phyloP scores from a whole-genome alignment of 2,797 vertebrate genomes.

The Ibycter americanus region DNA sequence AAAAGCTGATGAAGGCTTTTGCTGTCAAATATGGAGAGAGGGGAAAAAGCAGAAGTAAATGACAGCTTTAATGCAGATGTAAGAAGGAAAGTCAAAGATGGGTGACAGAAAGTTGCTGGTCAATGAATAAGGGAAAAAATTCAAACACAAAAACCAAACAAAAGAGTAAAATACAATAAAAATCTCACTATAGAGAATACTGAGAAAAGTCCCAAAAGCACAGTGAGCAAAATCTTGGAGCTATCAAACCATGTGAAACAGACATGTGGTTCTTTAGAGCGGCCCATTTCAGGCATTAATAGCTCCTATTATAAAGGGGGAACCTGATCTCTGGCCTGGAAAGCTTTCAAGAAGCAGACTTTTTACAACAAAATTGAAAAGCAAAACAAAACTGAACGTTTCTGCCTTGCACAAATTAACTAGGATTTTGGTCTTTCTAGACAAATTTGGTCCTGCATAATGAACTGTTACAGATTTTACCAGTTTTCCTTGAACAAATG shows the following conservation, averaged over 20 bases:
- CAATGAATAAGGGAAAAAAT: slow-evolving; percentile 82
- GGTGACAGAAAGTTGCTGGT: slow-evolving; percentile 85
- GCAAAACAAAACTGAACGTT: slow-evolving; percentile 57
- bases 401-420: slow-evolving; percentile 40
- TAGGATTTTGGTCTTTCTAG: slow-evolving; percentile 42
- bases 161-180: slow-evolving; percentile 88
- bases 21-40: slow-evolving; percentile 85
- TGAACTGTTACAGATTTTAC: slow-evolving; percentile 40
- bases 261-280: slow-evolving; percentile 76
- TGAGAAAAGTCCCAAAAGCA: slow-evolving; percentile 85
- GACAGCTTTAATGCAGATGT: slow-evolving; percentile 88
- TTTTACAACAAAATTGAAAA: slow-evolving; percentile 66
- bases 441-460: slow-evolving; percentile 43
- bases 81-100: slow-evolving; percentile 88
- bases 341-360: slow-evolving; percentile 68
- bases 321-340: slow-evolving; percentile 60
- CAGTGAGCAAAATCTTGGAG: slow-evolving; percentile 78
- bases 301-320: slow-evolving; percentile 63
- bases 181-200: slow-evolving; percentile 85
- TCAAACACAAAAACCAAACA: slow-evolving; percentile 82
- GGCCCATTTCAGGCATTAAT: slow-evolving; percentile 65
- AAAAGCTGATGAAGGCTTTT: slow-evolving; percentile 84
- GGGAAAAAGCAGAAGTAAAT: slow-evolving; percentile 77
- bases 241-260: slow-evolving; percentile 79
- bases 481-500: slow-evolving; percentile 18